Conservation (phyloP, 1,140 invertebrate genomes). For the Camponotus vicinus region DNA sequence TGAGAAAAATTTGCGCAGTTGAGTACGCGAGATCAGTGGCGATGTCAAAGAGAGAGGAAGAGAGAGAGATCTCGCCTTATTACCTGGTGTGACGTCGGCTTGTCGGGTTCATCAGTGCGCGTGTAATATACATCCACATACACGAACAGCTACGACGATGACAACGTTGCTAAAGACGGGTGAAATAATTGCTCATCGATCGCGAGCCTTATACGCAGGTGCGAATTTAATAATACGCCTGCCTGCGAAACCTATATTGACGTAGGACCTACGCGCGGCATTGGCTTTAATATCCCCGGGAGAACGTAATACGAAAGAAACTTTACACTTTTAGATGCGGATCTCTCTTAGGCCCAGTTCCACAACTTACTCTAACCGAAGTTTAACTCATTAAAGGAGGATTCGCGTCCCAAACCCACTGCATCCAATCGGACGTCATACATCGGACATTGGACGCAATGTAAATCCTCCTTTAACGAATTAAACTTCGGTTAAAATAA, state of each 20-base stretch:
- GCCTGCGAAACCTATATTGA: slow-evolving; percentile 42
- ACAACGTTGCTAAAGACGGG: slow-evolving; percentile 17
- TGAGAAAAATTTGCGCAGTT: slow-evolving; percentile 56
- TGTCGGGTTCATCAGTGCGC: slow-evolving; percentile 63
- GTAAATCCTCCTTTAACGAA: too few relatives aligned
- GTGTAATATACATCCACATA: slow-evolving; percentile 62
- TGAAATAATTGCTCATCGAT: slow-evolving; percentile 65
- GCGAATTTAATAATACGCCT: slow-evolving; percentile 63
- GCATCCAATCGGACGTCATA: too few relatives aligned
- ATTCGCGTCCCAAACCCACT: too few relatives aligned
- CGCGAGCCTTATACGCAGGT: slow-evolving; percentile 27
- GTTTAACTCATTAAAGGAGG: too few relatives aligned
- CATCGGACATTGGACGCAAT: too few relatives aligned
- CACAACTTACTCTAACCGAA: too few relatives aligned
- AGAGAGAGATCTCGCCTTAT: slow-evolving; percentile 63
- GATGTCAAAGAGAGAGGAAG: slow-evolving; percentile 56
- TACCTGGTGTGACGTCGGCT: slow-evolving; percentile 65
- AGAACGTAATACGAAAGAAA: slow-evolving; percentile 35
- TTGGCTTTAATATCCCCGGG: not conserved
- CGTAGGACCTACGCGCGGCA: slow-evolving; percentile 27
- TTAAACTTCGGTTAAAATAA: too few relatives aligned
- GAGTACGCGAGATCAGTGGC: slow-evolving; percentile 29
- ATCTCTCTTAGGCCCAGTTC: not conserved
- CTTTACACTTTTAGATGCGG: slow-evolving; percentile 20
- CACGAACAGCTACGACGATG: slow-evolving; percentile 43